Percentiles rank a stretch among this genome's conserved stretches.
Conservation (phyloP, 2,888 invertebrate species). For the Muschampia staudingeri region DNA sequence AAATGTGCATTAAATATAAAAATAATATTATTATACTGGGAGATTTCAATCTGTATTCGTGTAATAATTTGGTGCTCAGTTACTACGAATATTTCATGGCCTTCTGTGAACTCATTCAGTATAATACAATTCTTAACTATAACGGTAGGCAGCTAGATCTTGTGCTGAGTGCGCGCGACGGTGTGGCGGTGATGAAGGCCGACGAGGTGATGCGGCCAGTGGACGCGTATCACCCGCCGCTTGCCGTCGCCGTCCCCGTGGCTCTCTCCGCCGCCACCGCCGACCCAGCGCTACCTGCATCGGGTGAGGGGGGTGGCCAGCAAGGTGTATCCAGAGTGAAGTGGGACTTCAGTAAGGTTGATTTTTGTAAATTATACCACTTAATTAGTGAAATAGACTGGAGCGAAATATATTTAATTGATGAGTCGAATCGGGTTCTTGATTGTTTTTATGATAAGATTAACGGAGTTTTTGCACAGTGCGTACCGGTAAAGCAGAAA, state of each 20-base stretch:
- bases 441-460: too few relatives aligned
- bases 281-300: not conserved
- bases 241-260: not conserved
- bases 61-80: not conserved
- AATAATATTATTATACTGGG: not conserved
- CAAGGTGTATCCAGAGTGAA: not conserved
- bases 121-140: not conserved
- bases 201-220: not conserved
- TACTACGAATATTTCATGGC: conserved; percentile 12
- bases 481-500: too few relatives aligned
- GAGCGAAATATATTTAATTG: not conserved
- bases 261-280: not conserved
- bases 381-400: not conserved
- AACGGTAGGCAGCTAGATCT: not conserved
- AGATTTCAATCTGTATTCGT: not conserved
- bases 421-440: not conserved
- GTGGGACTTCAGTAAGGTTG: not conserved
- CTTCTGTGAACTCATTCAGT: conserved; percentile 14
- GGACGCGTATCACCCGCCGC: not conserved
- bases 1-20: conserved; percentile 15
- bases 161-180: conserved; percentile 5
- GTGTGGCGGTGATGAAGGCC: not conserved
- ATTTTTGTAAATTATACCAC: not conserved
- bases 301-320: too few relatives aligned
- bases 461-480: too few relatives aligned